Evolutionary conservation across 1,140 invertebrate genomes (phyloP), one percentile per base, ranked within the genome.

Genomic region (Zaprionus nigranus): DNA sequence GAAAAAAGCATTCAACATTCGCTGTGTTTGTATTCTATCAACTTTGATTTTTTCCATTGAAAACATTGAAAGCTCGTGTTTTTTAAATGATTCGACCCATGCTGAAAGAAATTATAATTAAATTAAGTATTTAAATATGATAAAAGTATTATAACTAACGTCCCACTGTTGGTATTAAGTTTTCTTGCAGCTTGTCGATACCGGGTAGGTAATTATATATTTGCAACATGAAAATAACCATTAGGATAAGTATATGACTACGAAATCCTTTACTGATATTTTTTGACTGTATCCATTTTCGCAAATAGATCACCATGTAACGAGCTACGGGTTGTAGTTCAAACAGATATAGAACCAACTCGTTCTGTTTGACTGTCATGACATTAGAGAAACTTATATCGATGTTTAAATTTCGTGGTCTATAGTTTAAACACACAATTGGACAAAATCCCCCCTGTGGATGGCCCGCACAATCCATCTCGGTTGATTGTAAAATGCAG

Each of bases 201-300:
- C 59, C 22, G 20, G 79, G 79, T 15, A 81, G 13, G 12, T 57
- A 6, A 0, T 36, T 28, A 0, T 56, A 11, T 12, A 73, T 20
- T 81, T 81, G 79, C 13, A 81, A 43, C 17, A 65, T 36, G 26
- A 56, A 81, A n/a, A 81, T 81, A 3, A 81, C 68, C 78, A 81
- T 61, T 2, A 73, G 15, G 0, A 57, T 51, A 0, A 81, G 15
- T 26, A 81, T 17, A n/a, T 81, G 57, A 9, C 53, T 68, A n/a
- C 74, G 78, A 46, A 81, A 81, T 3, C 1, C 1, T 0, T 0
- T 5, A 1, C 22, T 1, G 2, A 57, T n/a, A 3, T n/a, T 0
- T 22, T 38, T 26, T 9, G 13, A 22, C 6, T 38, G 4, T n/a
- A 43, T 26, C 79, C 78, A 81, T 9, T 13, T 51, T 15, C 68